Conservation (phyloP, 2,888 invertebrate species). For the Therioaphis trifolii region DNA sequence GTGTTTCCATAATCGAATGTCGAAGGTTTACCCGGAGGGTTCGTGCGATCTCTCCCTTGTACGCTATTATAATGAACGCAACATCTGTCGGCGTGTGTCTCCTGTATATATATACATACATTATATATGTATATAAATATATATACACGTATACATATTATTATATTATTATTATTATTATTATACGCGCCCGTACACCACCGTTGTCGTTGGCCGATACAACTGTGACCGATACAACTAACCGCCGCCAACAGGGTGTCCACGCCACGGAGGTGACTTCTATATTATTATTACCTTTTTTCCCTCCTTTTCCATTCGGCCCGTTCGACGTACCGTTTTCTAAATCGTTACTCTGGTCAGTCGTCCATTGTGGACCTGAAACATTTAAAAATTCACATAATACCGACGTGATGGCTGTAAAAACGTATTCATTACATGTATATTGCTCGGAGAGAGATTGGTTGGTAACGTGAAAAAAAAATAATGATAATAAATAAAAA, state of each 20-base stretch:
- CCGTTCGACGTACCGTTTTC: slow-evolving; percentile 56
- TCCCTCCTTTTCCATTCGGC: slow-evolving; percentile 39
- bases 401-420: slow-evolving; percentile 5
- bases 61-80: slow-evolving; percentile 58
- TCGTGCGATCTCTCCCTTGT: slow-evolving; percentile 16
- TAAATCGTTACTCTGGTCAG: slow-evolving; percentile 43
- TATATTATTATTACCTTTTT: slow-evolving; percentile 56
- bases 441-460: background rate
- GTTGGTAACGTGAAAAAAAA: background rate
- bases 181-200: background rate
- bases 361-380: slow-evolving; percentile 59
- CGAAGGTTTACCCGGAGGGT: slow-evolving; percentile 60
- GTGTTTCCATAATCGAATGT: slow-evolving; percentile 62
- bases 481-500: background rate
- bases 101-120: slow-evolving; percentile 13
- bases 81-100: slow-evolving; percentile 59
- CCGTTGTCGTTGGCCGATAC: slow-evolving; percentile 18
- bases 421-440: too few relatives aligned
- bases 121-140: background rate
- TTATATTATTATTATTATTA: too few relatives aligned
- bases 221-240: slow-evolving; percentile 43
- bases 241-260: background rate
- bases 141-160: background rate
- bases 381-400: slow-evolving; percentile 39
- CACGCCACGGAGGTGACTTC: too few relatives aligned